Conservation (phyloP, 2,888 invertebrate genomes). For the Azorinus chamasolen region DNA sequence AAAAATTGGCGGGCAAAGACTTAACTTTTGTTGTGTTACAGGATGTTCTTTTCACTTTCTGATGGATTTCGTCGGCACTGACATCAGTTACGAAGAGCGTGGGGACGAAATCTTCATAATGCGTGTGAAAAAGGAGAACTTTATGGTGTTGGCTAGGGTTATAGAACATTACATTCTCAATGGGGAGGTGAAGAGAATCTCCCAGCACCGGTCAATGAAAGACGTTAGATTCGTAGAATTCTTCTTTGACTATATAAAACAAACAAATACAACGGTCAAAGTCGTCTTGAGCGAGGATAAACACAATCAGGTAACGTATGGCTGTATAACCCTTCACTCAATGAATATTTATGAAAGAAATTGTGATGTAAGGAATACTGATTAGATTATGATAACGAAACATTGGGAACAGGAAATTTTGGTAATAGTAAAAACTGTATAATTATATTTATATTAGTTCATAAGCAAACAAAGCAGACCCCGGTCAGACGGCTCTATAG, state of each 20-base stretch:
- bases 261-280: constrained; percentile 19
- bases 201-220: constrained; percentile 57
- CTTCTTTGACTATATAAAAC: constrained; percentile 54
- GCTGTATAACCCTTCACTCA: background rate
- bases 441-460: no score
- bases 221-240: constrained; percentile 52
- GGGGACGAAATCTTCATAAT: constrained; percentile 60
- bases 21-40: no score
- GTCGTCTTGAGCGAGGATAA: constrained; percentile 52
- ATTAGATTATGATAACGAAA: no score
- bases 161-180: constrained; percentile 54
- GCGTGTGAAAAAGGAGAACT: constrained; percentile 54
- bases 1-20: no score
- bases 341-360: no score
- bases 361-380: no score
- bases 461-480: no score
- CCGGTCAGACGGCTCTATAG: no score
- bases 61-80: constrained; percentile 60
- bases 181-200: constrained; percentile 53
- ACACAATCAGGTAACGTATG: constrained; percentile 20
- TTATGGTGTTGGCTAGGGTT: constrained; percentile 42
- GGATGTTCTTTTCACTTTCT: constrained; percentile 59
- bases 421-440: no score
- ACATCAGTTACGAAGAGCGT: constrained; percentile 34
- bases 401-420: no score